Percentiles rank a stretch among this genome's conserved stretches.
Conservation (phyloP, 2,888 invertebrate genomes). For the Dendrolimus houi region DNA sequence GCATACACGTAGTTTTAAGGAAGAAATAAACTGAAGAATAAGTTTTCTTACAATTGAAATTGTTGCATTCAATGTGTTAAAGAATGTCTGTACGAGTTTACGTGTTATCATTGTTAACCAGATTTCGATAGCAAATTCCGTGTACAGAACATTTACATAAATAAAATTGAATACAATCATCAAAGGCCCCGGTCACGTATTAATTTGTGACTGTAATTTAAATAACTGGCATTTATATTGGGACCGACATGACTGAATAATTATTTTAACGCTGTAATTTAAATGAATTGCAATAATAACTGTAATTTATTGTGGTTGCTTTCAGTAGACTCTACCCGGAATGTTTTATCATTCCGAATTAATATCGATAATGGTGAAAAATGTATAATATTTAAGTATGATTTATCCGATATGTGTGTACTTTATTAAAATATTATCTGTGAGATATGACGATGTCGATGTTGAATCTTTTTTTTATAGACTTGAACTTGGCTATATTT, state of each 20-base stretch:
- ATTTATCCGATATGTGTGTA: no score
- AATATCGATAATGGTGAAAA: neutral
- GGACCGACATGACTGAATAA: constrained; percentile 23
- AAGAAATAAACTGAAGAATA: no score
- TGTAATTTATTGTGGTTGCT: neutral
- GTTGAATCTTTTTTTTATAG: no score
- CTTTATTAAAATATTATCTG: no score
- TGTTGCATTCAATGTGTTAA: no score
- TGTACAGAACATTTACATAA: constrained; percentile 3
- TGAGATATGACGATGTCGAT: no score
- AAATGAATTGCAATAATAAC: neutral
- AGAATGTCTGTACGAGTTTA: neutral
- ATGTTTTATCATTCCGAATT: neutral
- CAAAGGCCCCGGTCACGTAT: constrained; percentile 16
- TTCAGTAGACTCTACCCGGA: neutral
- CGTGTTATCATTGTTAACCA: neutral
- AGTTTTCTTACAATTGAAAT: no score
- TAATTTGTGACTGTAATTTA: constrained; percentile 24
- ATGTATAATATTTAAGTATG: no score
- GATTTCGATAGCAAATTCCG: neutral
- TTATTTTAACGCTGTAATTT: constrained; percentile 21
- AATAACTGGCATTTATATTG: constrained; percentile 23
- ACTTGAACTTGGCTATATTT: no score
- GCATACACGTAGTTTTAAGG: no score
- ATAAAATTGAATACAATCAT: constrained; percentile 13